Evolutionary conservation across 2,888 invertebrate genomes (phyloP), one percentile per base, ranked within the genome.

Genomic region (Melieria crassipennis): DNA sequence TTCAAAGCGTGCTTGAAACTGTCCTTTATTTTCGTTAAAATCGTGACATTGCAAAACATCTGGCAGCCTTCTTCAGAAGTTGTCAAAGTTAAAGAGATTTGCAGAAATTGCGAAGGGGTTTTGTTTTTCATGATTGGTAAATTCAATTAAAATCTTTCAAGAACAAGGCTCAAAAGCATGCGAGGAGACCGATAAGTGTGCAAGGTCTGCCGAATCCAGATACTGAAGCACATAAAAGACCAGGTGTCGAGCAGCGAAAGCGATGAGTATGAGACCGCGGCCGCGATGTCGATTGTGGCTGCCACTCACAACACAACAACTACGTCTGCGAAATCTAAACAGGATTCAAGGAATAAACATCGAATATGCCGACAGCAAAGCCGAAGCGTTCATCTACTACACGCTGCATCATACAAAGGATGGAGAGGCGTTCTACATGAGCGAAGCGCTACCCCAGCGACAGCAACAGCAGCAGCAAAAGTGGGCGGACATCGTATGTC

Each of bases 351-450:
- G 90, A 73, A 88, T 91, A 79, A 92, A 92, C 86, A 86, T 91
- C 68, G 78, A 82, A 58, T 80, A 79, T 69, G 73, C 68, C 3
- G 71, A 63, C 58, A 70, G 61, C 45, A 71, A 56, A 50, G 13
- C 90, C 81, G 91, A 71, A 16, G 43, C 90, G 80, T 91, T 90
- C 78, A 91, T 92, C 83, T 95, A 94, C 82, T 91, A 92, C 76
- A 95, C 95, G 0, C 87, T 96, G 42, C 95, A 96, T 82, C 89
- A 92, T 78, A 92, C 93, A 4, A 91, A 91, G 13, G 92, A 94
- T 91, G 93, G 93, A 7, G 92, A 94, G 6, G 94, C 95, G 0
- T 92, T 95, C 81, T 96, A 94, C 80, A 94, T 93, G 0, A 95
- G 95, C 79, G 94, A 95, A 84, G 90, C 90, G 80, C 88, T 93